Conservation (phyloP, 2,888 invertebrate genomes). For the Drosophila helvetica region DNA sequence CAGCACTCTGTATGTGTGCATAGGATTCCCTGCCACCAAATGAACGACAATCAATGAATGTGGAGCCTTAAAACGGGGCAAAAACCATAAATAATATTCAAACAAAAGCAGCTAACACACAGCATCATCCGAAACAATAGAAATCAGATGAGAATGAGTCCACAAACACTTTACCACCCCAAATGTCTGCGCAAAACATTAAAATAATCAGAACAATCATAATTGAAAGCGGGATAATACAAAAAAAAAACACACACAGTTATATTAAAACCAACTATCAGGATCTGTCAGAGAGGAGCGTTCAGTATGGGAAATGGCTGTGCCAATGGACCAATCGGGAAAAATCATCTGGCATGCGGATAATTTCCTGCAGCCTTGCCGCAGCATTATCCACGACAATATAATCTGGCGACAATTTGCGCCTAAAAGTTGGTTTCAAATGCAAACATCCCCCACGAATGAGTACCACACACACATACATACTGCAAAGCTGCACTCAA, state of each 20-base stretch:
- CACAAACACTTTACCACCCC: neutral
- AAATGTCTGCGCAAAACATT: constrained; percentile 44
- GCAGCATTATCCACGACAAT: constrained; percentile 37
- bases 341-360: constrained; percentile 42
- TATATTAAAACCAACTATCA: constrained; percentile 34
- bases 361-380: constrained; percentile 45
- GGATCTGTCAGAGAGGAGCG: constrained; percentile 21
- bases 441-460: constrained; percentile 25
- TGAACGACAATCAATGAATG: neutral
- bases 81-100: constrained; percentile 18
- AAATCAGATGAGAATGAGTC: no score
- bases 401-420: constrained; percentile 65
- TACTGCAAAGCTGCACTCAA: constrained; percentile 17
- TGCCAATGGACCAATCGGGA: no score
- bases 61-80: neutral
- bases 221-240: constrained; percentile 58
- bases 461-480: no score
- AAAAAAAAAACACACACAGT: constrained; percentile 20
- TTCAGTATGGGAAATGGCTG: constrained; percentile 34
- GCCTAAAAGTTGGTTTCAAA: constrained; percentile 64
- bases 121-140: constrained; percentile 3
- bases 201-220: constrained; percentile 58
- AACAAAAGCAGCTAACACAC: constrained; percentile 22
- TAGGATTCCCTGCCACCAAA: no score
- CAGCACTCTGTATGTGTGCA: neutral